These are phyloP conservation scores for Gastrophysa polygoni DNA, from an alignment of 2,888 invertebrate species.

Conservation along the genomic window DNA sequence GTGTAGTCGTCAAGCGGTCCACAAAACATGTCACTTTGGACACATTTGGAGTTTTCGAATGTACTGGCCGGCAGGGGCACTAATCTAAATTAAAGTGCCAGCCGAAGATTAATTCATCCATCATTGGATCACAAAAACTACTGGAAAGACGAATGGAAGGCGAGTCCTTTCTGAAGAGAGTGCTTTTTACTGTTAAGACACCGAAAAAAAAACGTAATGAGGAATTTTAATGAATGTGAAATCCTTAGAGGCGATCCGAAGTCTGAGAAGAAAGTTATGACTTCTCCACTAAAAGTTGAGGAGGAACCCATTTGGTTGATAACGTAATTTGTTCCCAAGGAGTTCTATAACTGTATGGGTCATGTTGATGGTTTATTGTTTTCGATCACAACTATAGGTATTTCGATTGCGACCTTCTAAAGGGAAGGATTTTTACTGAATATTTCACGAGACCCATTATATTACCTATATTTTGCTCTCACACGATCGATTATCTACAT, in stretches of 20 bases:
- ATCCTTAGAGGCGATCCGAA: slow-evolving; percentile 2
- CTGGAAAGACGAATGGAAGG: slow-evolving; percentile 15
- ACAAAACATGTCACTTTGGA: slow-evolving; percentile 21
- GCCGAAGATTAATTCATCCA: slow-evolving; percentile 26
- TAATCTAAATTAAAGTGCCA: slow-evolving; percentile 31
- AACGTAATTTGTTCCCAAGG: no score
- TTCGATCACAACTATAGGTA: no score
- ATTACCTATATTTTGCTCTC: no score
- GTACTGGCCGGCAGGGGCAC: slow-evolving; percentile 19
- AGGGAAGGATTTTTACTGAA: no score
- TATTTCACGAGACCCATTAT: no score
- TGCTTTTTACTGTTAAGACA: slow-evolving; percentile 12
- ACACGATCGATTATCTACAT: no score
- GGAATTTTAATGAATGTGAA: slow-evolving; percentile 16
- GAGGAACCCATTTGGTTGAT: neutral
- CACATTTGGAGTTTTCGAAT: slow-evolving; percentile 24
- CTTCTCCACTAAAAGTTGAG: neutral
- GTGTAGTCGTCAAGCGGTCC: slow-evolving; percentile 1
- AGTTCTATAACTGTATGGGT: no score
- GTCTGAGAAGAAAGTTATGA: neutral
- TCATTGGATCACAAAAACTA: slow-evolving; percentile 22
- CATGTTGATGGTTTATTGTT: no score
- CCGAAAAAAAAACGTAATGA: slow-evolving; percentile 3
- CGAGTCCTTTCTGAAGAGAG: slow-evolving; percentile 12
- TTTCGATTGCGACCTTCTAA: no score